Conservation (phyloP, 23 tunicate species). For the Halocynthia aurantium region DNA sequence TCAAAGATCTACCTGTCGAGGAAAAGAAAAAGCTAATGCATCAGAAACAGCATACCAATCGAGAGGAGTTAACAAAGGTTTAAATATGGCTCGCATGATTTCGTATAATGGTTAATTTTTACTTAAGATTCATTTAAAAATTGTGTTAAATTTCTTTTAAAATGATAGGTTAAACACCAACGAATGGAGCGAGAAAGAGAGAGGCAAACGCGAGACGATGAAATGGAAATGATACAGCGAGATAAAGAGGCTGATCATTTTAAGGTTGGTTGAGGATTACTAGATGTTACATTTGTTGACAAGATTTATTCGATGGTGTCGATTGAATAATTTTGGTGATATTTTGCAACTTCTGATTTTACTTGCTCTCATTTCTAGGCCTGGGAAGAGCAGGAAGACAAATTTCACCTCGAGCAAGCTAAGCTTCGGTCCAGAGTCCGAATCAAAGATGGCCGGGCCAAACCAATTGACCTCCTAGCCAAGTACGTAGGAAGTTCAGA, state of each 20-base stretch:
- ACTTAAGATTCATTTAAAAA: not conserved
- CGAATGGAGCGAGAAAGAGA: slow-evolving; percentile 89
- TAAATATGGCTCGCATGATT: not conserved
- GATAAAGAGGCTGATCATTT: slow-evolving; percentile 91
- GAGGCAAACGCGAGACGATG: slow-evolving; percentile 76
- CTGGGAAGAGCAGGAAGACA: slow-evolving; percentile 98
- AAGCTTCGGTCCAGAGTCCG: slow-evolving; percentile 84
- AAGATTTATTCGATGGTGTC: too few relatives aligned
- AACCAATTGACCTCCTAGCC: slow-evolving; percentile 92
- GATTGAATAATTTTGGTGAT: too few relatives aligned
- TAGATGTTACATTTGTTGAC: not conserved
- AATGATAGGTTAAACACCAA: slow-evolving; percentile 58
- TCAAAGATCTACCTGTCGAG: slow-evolving; percentile 48
- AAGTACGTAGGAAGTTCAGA: slow-evolving; percentile 87
- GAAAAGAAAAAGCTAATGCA: slow-evolving; percentile 78
- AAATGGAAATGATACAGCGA: slow-evolving; percentile 75
- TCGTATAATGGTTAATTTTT: not conserved
- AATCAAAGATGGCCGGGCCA: slow-evolving; percentile 98
- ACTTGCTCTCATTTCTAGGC: slow-evolving; percentile 18
- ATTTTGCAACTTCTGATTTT: not conserved
- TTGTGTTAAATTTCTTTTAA: not conserved
- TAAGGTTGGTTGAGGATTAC: slow-evolving; percentile 29
- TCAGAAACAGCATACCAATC: slow-evolving; percentile 64
- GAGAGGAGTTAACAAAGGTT: slow-evolving; percentile 87
- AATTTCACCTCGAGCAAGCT: slow-evolving; percentile 96